Conservation (phyloP, 2,888 invertebrate species). For the Rhamnusium bicolor region DNA sequence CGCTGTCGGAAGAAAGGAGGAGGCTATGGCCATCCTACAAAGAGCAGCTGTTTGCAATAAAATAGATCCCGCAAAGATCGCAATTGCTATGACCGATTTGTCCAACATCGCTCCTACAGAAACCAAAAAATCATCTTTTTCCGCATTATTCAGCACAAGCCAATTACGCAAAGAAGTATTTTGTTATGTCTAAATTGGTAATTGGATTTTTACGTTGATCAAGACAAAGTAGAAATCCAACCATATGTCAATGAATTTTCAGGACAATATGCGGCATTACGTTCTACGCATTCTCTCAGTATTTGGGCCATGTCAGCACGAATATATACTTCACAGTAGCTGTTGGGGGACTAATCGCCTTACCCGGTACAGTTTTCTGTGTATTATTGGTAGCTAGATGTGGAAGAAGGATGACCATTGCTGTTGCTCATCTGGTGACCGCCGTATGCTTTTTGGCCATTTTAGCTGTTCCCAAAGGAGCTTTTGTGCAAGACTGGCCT, state of each 20-base stretch:
- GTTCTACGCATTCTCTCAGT: slow-evolving; percentile 77
- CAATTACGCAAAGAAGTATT: slow-evolving; percentile 73
- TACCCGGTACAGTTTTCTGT: slow-evolving; percentile 74
- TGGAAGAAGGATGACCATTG: slow-evolving; percentile 73
- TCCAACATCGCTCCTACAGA: slow-evolving; percentile 53
- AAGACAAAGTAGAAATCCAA: neutral
- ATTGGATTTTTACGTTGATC: slow-evolving; percentile 56
- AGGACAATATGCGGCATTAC: slow-evolving; percentile 76
- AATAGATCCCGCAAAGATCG: slow-evolving; percentile 50
- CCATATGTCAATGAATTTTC: slow-evolving; percentile 41
- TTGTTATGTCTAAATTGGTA: slow-evolving; percentile 75
- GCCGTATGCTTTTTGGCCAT: slow-evolving; percentile 73
- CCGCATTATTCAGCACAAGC: slow-evolving; percentile 71
- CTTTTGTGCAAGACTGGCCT: slow-evolving; percentile 73
- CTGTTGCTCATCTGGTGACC: slow-evolving; percentile 71
- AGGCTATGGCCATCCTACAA: slow-evolving; percentile 71
- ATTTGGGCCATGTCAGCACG: slow-evolving; percentile 73
- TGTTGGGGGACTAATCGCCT: slow-evolving; percentile 73
- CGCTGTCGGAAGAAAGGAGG: slow-evolving; percentile 72
- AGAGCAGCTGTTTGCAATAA: slow-evolving; percentile 66
- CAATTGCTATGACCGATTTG: slow-evolving; percentile 46
- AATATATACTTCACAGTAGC: slow-evolving; percentile 74
- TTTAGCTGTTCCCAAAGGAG: slow-evolving; percentile 71
- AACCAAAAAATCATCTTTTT: slow-evolving; percentile 64
- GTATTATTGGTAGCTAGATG: slow-evolving; percentile 71